These are phyloP conservation scores for Phragmatobia fuliginosa DNA, from an alignment of 2,888 invertebrate species.

Conservation along the genomic window DNA sequence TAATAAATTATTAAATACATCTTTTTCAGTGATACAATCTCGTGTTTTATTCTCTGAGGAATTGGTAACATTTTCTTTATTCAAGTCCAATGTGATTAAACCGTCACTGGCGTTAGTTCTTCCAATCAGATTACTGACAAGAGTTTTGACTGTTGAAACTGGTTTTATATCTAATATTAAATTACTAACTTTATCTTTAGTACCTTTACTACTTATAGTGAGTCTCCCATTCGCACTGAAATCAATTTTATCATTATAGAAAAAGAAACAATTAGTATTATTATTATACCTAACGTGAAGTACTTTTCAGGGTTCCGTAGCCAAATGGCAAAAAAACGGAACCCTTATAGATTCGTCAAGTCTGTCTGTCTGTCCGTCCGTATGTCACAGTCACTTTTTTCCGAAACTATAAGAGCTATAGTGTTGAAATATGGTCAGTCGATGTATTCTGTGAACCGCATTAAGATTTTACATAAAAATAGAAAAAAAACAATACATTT, in stretches of 20 bases:
- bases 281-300: no score
- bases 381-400: no score
- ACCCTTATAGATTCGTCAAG: no score
- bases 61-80: background rate
- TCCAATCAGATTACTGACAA: constrained; percentile 21
- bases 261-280: no score
- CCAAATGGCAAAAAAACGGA: no score
- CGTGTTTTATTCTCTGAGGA: constrained; percentile 17
- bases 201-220: constrained; percentile 45
- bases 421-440: no score
- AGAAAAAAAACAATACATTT: no score
- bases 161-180: constrained; percentile 28
- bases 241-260: constrained; percentile 38
- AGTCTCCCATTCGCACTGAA: constrained; percentile 65
- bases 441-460: no score
- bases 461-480: no score
- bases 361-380: no score
- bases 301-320: no score
- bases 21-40: constrained; percentile 27
- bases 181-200: constrained; percentile 43
- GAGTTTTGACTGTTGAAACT: constrained; percentile 22
- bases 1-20: constrained; percentile 40
- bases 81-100: background rate
- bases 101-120: constrained; percentile 29
- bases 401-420: no score